A percentile compares a stretch with the other conserved stretches of the same genome.
Evolutionary conservation across 2,888 invertebrate genomes (phyloP).

Genomic region (Chrysolina haemoptera): DNA sequence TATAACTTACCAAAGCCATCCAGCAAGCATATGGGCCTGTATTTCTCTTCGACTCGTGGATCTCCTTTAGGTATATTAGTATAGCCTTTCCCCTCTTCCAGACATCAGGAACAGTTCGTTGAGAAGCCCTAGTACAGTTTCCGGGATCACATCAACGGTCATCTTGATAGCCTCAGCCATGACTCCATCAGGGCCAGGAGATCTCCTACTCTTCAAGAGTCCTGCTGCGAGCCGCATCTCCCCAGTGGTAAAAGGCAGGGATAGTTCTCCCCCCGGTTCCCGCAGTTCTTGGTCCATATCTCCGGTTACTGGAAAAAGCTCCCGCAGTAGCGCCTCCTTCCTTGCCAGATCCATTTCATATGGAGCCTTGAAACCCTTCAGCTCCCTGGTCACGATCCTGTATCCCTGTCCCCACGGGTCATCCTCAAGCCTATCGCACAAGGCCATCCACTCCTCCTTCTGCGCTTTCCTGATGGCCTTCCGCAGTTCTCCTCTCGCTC

Average conservation of each 20-base stretch:
- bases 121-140: too few species aligned
- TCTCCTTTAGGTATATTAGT: too few species aligned
- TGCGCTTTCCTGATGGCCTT: conserved; percentile 19
- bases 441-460: conserved; percentile 19
- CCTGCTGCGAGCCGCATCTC: neutral
- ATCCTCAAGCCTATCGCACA: conserved; percentile 20
- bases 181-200: conserved; percentile 25
- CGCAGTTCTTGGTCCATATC: neutral
- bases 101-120: too few species aligned
- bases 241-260: neutral
- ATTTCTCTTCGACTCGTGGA: too few species aligned
- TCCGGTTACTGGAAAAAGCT: too few species aligned
- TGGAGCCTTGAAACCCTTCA: neutral
- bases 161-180: conserved; percentile 20
- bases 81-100: too few species aligned
- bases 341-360: too few species aligned
- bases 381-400: conserved; percentile 1
- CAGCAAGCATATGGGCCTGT: too few species aligned
- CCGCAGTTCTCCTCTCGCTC: neutral
- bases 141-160: too few species aligned
- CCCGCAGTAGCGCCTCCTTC: neutral
- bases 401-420: conserved; percentile 30
- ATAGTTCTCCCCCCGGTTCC: neutral
- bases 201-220: conserved; percentile 7
- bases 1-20: too few species aligned